phyloP scores from a whole-genome alignment of 37 sponge, comb jelly and placozoan species.

The Tethya wilhelma region DNA sequence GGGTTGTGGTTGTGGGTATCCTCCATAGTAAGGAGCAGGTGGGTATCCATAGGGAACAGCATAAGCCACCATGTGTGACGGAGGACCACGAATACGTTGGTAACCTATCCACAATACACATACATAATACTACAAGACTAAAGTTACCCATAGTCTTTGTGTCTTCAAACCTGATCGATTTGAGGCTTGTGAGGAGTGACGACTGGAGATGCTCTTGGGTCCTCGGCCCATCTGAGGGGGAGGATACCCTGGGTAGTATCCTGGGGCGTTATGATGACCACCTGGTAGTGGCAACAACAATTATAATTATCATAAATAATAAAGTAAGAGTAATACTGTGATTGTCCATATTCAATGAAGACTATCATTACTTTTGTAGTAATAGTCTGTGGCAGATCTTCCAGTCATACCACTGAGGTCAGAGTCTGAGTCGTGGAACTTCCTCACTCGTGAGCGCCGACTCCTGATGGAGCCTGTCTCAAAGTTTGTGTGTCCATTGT shows the following conservation, averaged over 20 bases:
- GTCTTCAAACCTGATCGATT: background rate
- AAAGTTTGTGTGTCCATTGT: constrained; percentile 11
- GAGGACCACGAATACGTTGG: too few relatives aligned
- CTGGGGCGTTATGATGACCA: constrained; percentile 24
- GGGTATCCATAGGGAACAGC: too few relatives aligned
- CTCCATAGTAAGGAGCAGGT: too few relatives aligned
- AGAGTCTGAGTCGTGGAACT: constrained; percentile 54
- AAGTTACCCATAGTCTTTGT: too few relatives aligned
- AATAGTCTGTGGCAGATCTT: constrained; percentile 15
- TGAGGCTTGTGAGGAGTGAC: background rate
- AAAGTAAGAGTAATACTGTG: background rate
- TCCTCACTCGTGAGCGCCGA: constrained; percentile 52
- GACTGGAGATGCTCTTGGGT: background rate
- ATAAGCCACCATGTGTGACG: too few relatives aligned
- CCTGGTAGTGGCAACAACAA: constrained; percentile 1
- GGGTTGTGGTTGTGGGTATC: too few relatives aligned
- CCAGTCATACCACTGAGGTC: constrained; percentile 32
- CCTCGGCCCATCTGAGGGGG: background rate
- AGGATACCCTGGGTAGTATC: constrained; percentile 17
- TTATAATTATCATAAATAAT: too few relatives aligned
- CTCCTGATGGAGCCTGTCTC: constrained; percentile 54
- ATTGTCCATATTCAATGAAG: background rate
- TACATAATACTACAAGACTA: too few relatives aligned
- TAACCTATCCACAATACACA: too few relatives aligned
- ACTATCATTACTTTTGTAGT: too few relatives aligned